Evolutionary conservation across 2,888 invertebrate genomes (phyloP), one percentile per base, ranked within the genome.

Genomic region (Macrosiphum euphorbiae): DNA sequence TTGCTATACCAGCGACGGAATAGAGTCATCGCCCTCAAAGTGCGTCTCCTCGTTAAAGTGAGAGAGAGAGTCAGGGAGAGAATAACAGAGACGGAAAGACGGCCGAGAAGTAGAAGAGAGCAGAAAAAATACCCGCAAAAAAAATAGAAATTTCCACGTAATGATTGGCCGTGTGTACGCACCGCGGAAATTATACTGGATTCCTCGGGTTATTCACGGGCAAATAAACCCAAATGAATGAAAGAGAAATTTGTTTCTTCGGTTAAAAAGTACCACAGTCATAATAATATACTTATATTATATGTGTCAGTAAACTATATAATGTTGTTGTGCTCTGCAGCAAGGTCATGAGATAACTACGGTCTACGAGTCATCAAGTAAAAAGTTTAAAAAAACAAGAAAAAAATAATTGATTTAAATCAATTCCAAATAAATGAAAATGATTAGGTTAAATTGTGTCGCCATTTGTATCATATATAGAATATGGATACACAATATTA

Each of bases 1-100:
- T 58, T 55, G 90, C 58, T 16, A 35, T 28, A 55, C 58, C 87
- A 24, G 78, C 47, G 67, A 24, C 0, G 28, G 47, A 86, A 47
- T 84, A 94, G 93, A 94, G 93, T 94, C 93, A 94, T 94, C 93
- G 93, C 58, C 93, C 93, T 94, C 89, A 41, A 67, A 88, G 87
- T 88, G 52, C 84, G 90, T 94, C 93, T 94, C 47, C 88, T 61
- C 78, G 44, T 41, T 85, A 58, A 13, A 20, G 47, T 28, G 91
- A 85, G 58, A 61, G 58, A 91, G 85, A 44, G 28, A 28, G 78
- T 78, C 78, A 35, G 8, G 35, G 35, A 78, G 8, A 24, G 67
- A 35, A 50, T 20, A 52, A 90, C 35, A n/a, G 35, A 26, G n/a
- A 61, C 16, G 16, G 35, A 67, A 41, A 41, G 41, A 88, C 26